These are phyloP conservation scores for Amphiprion ocellaris DNA, from an alignment of 2,113 vertebrate genomes.

Conservation along the genomic window DNA sequence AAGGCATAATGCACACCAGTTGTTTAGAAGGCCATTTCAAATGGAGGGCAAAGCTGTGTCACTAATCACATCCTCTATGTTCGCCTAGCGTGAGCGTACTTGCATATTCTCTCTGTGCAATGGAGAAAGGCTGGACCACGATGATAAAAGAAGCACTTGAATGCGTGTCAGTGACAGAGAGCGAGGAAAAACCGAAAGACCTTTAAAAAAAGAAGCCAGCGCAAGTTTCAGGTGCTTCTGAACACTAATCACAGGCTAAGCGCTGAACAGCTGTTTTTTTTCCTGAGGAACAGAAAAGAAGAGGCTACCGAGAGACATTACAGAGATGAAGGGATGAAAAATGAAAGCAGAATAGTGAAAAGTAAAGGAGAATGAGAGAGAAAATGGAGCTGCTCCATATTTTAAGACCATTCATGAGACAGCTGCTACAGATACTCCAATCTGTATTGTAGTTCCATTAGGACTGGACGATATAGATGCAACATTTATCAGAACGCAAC, in stretches of 20 bases:
- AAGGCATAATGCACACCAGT: slow-evolving; percentile 52
- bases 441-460: too few species aligned
- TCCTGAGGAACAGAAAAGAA: slow-evolving; percentile 27
- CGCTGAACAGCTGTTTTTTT: slow-evolving; percentile 63
- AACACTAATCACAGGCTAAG: slow-evolving; percentile 57
- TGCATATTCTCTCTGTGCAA: slow-evolving; percentile 18
- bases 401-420: slow-evolving; percentile 7
- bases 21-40: slow-evolving; percentile 47
- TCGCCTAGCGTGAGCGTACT: not conserved
- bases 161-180: not conserved
- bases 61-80: slow-evolving; percentile 46
- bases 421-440: too few species aligned
- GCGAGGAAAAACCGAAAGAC: slow-evolving; percentile 9
- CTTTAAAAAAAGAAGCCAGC: not conserved
- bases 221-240: slow-evolving; percentile 49
- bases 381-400: slow-evolving; percentile 3
- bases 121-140: not conserved
- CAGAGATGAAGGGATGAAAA: slow-evolving; percentile 7
- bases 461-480: too few species aligned
- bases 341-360: slow-evolving; percentile 17
- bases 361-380: not conserved
- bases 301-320: slow-evolving; percentile 21
- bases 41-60: slow-evolving; percentile 45
- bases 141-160: slow-evolving; percentile 12
- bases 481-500: too few species aligned